Percentiles rank a stretch among this genome's conserved stretches.
These are phyloP conservation scores for Lasaia peninsularis DNA, from an alignment of 1,140 invertebrate genomes.

Conservation along the genomic window DNA sequence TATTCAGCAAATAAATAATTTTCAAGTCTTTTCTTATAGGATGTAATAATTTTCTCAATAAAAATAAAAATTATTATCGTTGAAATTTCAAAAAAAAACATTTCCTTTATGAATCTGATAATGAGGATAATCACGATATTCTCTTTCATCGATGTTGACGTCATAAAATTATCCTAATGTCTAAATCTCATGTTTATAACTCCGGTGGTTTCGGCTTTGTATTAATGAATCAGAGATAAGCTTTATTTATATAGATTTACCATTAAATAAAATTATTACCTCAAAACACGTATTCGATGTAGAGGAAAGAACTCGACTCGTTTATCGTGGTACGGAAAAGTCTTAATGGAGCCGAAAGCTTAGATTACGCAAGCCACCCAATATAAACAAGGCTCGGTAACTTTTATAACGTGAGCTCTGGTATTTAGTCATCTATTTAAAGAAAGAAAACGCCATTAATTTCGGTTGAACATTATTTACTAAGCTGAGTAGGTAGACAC, in stretches of 20 bases:
- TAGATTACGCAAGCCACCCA: constrained; percentile 55
- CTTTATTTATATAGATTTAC: constrained; percentile 3
- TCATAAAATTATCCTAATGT: no score
- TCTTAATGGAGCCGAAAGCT: constrained; percentile 58
- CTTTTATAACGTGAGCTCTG: constrained; percentile 62
- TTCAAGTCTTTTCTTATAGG: no score
- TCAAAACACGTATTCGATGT: constrained; percentile 4
- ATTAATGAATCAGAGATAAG: background rate
- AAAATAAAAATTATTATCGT: no score
- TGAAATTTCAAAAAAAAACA: no score
- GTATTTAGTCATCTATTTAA: constrained; percentile 76
- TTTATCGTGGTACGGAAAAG: constrained; percentile 27
- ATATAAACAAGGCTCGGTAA: constrained; percentile 57
- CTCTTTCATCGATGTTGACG: no score
- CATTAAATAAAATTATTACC: background rate
- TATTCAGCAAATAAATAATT: no score
- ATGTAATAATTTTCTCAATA: no score
- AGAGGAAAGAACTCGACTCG: constrained; percentile 3
- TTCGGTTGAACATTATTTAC: constrained; percentile 69
- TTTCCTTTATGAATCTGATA: no score
- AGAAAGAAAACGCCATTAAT: constrained; percentile 70
- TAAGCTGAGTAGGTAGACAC: constrained; percentile 71
- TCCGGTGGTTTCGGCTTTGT: no score
- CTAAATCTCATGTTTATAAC: no score
- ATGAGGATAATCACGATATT: no score